Percentiles rank a stretch among this genome's conserved stretches.
phyloP scores from a whole-genome alignment of 2,113 vertebrate species.

The Marmota flaviventris region DNA sequence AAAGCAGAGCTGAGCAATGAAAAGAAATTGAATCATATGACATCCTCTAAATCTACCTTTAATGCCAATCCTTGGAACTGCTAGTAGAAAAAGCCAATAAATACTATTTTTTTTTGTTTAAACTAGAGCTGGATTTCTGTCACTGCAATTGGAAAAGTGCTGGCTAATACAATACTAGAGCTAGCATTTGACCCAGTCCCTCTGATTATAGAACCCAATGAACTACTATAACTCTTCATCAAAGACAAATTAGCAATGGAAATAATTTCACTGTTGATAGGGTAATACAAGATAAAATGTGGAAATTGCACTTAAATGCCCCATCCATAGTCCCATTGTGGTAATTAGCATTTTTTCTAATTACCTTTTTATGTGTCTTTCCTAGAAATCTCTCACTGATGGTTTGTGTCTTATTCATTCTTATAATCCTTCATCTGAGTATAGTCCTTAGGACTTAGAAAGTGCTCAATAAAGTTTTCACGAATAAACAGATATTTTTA shows the following conservation, averaged over 20 bases:
- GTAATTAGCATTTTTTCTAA: slow-evolving; percentile 32
- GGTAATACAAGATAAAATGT: slow-evolving; percentile 33
- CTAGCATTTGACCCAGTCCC: background rate
- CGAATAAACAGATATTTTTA: background rate
- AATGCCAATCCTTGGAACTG: background rate
- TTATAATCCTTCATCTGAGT: background rate
- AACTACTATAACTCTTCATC: slow-evolving; percentile 34
- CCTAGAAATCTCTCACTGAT: background rate
- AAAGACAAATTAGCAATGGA: slow-evolving; percentile 22
- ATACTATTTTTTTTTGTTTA: background rate
- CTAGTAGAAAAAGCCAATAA: background rate
- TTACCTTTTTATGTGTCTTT: slow-evolving; percentile 29
- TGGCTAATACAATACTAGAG: background rate
- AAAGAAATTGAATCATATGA: background rate
- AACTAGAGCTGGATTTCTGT: background rate
- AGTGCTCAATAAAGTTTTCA: background rate
- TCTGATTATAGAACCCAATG: background rate
- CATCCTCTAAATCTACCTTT: background rate
- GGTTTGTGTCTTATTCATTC: background rate
- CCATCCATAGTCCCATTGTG: background rate
- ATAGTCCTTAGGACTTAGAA: background rate
- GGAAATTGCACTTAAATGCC: background rate
- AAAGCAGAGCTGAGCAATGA: background rate
- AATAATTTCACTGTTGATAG: background rate
- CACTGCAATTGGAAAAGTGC: background rate